Conservation (phyloP, 2,888 invertebrate species). For the Camptogramma bilineatum region DNA sequence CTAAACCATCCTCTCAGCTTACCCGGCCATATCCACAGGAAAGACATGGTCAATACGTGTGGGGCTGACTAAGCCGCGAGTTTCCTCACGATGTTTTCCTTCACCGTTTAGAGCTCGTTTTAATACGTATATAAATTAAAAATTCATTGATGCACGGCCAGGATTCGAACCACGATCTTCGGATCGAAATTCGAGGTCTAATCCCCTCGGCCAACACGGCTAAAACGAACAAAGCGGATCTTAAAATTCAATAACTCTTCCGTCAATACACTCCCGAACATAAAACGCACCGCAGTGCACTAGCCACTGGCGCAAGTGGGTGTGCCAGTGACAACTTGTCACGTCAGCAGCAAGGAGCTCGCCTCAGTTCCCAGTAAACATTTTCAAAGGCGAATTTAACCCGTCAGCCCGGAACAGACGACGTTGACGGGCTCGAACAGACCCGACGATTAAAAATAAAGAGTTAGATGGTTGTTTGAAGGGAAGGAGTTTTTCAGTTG, state of each 20-base stretch:
- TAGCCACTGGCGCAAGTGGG: slow-evolving; percentile 38
- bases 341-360: slow-evolving; percentile 59
- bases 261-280: slow-evolving; percentile 19
- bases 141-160: too few species aligned
- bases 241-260: slow-evolving; percentile 9
- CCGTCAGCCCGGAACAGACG: slow-evolving; percentile 42
- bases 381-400: slow-evolving; percentile 57
- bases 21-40: too few species aligned
- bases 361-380: slow-evolving; percentile 49
- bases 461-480: slow-evolving; percentile 18
- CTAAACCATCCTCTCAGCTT: too few species aligned
- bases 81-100: too few species aligned
- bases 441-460: slow-evolving; percentile 40
- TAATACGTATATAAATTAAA: too few species aligned
- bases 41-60: too few species aligned
- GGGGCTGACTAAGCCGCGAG: too few species aligned
- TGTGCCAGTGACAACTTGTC: slow-evolving; percentile 63
- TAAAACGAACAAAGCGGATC: background rate
- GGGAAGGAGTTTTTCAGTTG: background rate
- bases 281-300: slow-evolving; percentile 29
- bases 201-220: too few species aligned
- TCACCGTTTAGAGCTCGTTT: too few species aligned
- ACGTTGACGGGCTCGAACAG: slow-evolving; percentile 48
- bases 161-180: too few species aligned
- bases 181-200: too few species aligned